phyloP scores from a whole-genome alignment of 2,888 invertebrate species.

The Trimorus sp. region DNA sequence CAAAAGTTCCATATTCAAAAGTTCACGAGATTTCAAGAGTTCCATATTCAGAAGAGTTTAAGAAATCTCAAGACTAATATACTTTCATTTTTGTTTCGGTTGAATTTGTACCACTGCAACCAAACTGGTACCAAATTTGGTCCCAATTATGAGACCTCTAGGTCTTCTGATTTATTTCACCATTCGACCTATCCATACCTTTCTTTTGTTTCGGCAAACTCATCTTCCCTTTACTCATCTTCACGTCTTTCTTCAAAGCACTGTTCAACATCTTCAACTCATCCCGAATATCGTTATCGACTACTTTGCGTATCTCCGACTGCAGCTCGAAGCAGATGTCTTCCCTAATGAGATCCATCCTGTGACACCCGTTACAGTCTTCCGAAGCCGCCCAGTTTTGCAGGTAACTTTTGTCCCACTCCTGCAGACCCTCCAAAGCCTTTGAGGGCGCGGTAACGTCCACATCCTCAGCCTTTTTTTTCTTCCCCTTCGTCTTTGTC shows the following conservation, averaged over 20 bases:
- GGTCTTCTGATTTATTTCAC: no score
- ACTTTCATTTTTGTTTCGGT: no score
- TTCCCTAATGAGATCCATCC: conserved; percentile 85
- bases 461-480: conserved; percentile 57
- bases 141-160: no score
- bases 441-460: not conserved
- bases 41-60: no score
- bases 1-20: no score
- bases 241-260: conserved; percentile 82
- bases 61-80: no score
- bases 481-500: conserved; percentile 8
- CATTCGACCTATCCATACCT: conserved; percentile 46
- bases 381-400: conserved; percentile 82
- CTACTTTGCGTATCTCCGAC: conserved; percentile 85
- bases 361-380: conserved; percentile 85
- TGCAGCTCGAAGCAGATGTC: conserved; percentile 86
- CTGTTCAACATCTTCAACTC: conserved; percentile 83
- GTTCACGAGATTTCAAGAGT: no score
- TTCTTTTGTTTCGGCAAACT: conserved; percentile 63
- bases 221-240: conserved; percentile 61
- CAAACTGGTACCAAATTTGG: no score
- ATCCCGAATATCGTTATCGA: conserved; percentile 86
- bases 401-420: conserved; percentile 68
- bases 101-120: no score
- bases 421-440: conserved; percentile 52